Evolutionary conservation across 2,113 vertebrate species (phyloP).

Genomic region (Centrocercus urophasianus): DNA sequence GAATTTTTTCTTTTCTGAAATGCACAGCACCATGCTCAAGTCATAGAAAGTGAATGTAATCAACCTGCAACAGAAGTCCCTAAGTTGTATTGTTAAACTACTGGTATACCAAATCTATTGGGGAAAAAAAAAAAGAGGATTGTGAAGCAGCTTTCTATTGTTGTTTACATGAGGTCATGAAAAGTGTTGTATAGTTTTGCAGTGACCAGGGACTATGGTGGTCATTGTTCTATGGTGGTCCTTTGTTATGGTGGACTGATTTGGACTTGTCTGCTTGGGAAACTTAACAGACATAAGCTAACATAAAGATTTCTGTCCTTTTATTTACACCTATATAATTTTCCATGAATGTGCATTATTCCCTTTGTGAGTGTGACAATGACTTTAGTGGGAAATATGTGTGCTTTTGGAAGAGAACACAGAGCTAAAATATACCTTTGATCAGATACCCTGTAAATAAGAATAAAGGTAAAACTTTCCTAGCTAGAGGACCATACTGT

Average conservation of each 20-base stretch:
- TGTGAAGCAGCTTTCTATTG: not conserved
- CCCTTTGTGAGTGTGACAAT: not conserved
- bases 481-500: not conserved
- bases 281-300: not conserved
- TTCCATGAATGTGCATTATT: not conserved
- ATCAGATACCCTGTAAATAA: not conserved
- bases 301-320: not conserved
- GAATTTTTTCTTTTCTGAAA: not conserved
- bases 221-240: too few relatives aligned
- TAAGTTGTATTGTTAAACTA: not conserved
- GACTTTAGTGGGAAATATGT: not conserved
- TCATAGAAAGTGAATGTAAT: not conserved
- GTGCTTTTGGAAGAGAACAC: not conserved
- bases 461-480: not conserved
- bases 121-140: not conserved
- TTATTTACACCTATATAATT: too few relatives aligned
- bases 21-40: not conserved
- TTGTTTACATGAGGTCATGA: not conserved
- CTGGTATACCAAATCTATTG: conserved; percentile 17
- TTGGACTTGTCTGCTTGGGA: not conserved
- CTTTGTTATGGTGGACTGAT: not conserved
- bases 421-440: not conserved
- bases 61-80: not conserved
- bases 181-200: not conserved
- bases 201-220: not conserved